These are phyloP conservation scores for Troglohyphantes excavatus DNA, from an alignment of 2,888 invertebrate species.

Conservation along the genomic window DNA sequence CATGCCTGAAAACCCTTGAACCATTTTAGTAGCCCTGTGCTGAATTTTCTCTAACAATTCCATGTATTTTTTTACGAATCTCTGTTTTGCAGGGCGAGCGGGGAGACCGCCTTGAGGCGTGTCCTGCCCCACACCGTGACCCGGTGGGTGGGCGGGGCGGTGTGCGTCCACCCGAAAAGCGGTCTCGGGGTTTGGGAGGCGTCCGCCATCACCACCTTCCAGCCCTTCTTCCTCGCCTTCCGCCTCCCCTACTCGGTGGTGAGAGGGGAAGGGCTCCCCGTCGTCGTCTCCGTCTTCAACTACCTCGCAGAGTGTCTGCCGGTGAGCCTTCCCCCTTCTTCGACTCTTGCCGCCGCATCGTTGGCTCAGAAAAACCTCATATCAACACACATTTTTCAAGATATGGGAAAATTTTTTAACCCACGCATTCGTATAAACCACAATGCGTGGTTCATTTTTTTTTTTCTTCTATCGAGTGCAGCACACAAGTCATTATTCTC, in stretches of 20 bases:
- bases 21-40: no score
- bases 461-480: no score
- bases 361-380: no score
- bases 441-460: no score
- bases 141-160: conserved; percentile 92
- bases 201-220: conserved; percentile 87
- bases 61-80: no score
- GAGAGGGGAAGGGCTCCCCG: conserved; percentile 93
- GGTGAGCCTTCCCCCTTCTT: conserved; percentile 83
- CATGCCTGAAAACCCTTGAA: no score
- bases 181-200: conserved; percentile 88
- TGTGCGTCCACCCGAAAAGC: conserved; percentile 89
- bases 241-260: conserved; percentile 94
- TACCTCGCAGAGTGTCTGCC: conserved; percentile 89
- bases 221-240: conserved; percentile 91
- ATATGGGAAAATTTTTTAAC: no score
- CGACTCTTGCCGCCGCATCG: no score
- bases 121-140: conserved; percentile 91
- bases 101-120: conserved; percentile 84
- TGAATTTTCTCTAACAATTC: no score
- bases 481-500: no score
- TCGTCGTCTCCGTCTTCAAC: conserved; percentile 94
- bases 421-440: no score
- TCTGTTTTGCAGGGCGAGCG: conserved; percentile 82
- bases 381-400: no score